Percentiles rank a stretch among this genome's conserved stretches.
phyloP scores from a whole-genome alignment of 2,113 vertebrate genomes.

The Elephas maximus region DNA sequence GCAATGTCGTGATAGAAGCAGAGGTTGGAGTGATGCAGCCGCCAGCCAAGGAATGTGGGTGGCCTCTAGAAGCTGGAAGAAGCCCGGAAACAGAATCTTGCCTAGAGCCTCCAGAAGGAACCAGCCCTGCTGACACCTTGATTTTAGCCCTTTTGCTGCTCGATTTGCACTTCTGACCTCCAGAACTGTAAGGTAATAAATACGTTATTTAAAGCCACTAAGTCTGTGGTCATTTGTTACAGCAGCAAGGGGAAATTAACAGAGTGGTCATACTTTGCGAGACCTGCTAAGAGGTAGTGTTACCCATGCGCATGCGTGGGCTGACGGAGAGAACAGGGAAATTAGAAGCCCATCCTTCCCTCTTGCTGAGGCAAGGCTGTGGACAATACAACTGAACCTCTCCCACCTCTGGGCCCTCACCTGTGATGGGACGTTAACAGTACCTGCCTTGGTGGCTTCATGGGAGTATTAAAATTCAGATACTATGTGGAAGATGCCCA shows the following conservation, averaged over 20 bases:
- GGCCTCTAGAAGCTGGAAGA: not conserved
- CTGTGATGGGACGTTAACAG: rapidly evolving
- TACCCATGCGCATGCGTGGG: rapidly evolving
- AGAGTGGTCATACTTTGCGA: rapidly evolving
- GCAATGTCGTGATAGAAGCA: not conserved
- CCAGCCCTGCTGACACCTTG: not conserved
- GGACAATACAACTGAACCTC: not conserved
- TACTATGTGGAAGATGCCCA: not conserved
- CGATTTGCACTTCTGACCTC: too few relatives aligned
- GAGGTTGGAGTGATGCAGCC: not conserved
- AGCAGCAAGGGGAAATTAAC: not conserved
- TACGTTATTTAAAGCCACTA: too few relatives aligned
- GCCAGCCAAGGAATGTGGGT: not conserved
- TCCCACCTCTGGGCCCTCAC: too few relatives aligned
- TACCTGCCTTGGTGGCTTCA: not conserved
- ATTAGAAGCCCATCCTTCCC: not conserved
- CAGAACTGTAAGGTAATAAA: too few relatives aligned
- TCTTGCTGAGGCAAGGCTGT: not conserved
- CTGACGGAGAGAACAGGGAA: rapidly evolving
- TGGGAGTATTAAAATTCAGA: not conserved
- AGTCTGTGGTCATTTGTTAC: not conserved
- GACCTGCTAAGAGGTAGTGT: not conserved
- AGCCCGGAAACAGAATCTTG: not conserved
- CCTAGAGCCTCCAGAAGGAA: not conserved
- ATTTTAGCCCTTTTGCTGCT: not conserved